These are phyloP conservation scores for Caenorhabditis afra DNA, from an alignment of 2,888 invertebrate genomes.

Conservation along the genomic window DNA sequence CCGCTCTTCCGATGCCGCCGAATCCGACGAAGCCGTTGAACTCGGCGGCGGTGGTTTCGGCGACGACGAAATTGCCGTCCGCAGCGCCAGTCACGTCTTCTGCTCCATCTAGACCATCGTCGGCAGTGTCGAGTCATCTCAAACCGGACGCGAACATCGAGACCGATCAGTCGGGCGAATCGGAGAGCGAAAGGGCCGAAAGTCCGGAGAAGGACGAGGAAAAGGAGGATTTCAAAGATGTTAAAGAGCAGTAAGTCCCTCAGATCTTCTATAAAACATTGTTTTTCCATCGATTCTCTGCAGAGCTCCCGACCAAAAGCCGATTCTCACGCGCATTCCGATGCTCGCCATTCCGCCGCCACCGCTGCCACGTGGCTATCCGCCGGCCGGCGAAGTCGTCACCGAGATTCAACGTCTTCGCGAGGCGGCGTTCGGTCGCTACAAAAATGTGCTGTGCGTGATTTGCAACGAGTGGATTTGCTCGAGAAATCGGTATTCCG, in stretches of 20 bases:
- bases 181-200: not conserved
- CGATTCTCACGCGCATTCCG: not conserved
- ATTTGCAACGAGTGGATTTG: slow-evolving; percentile 60
- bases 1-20: slow-evolving; percentile 35
- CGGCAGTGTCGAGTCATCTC: not conserved
- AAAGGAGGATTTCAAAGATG: not conserved
- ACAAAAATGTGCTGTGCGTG: slow-evolving; percentile 52
- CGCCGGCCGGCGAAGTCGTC: not conserved
- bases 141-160: not conserved
- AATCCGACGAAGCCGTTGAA: slow-evolving; percentile 29
- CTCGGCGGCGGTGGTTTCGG: not conserved
- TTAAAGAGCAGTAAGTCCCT: not conserved
- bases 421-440: slow-evolving; percentile 44
- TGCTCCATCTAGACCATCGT: not conserved
- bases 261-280: no score
- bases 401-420: slow-evolving; percentile 50
- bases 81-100: not conserved
- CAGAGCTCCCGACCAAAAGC: not conserved
- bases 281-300: not conserved
- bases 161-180: not conserved
- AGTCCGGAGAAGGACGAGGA: not conserved
- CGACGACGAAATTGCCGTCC: no score
- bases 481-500: slow-evolving; percentile 60
- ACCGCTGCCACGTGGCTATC: not conserved
- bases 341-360: slow-evolving; percentile 1